Evolutionary conservation across 53 echinoderm and acorn worm species (phyloP), one percentile per base, ranked within the genome.

Genomic region (Antedon mediterranea): DNA sequence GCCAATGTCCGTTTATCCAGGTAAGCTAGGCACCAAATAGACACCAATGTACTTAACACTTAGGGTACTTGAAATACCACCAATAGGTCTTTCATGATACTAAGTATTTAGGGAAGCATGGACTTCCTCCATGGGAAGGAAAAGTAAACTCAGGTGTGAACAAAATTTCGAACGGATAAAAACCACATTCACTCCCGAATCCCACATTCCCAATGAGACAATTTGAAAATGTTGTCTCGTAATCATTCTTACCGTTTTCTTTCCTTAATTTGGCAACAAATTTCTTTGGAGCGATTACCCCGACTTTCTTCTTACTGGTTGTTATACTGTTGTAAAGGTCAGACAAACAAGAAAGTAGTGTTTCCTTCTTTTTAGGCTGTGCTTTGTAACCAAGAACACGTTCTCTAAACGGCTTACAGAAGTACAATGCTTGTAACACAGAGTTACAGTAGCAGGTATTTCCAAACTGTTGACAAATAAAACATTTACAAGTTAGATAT

Each of bases 371-470:
- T 87, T 94, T 94, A 6, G 94, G 94, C 81, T 89, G 89, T 8
- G 89, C 88, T 79, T 87, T 88, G 78, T 94, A 94, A 29, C 85
- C 84, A 34, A 94, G 89, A 33, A 94, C 87, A 77, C 83, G 86
- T 74, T 94, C 94, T 30, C 94, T 76, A 79, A 94, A 94, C 18
- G 94, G 94, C 77, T 94, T 94, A 72, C 94, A 94, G 89, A 94
- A 94, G 81, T 94, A 94, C 83, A 94, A 74, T 0, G 94, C 94
- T 82, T 94, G 94, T 18, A 94, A 82, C 28, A 94, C 94, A 7
- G 94, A 94, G 76, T 94, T 94, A 76, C 94, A 94, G 86, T 94
- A 94, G 74, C 94, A 94, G 29, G 94, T 94, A 86, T 94, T 94
- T 30, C 94, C 94, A 89, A 94, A 94, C 94, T 94, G 82, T 43